Percentiles rank a stretch among this genome's conserved stretches.
Conservation (phyloP, 2,113 vertebrate species). For the Cheilinus undulatus region DNA sequence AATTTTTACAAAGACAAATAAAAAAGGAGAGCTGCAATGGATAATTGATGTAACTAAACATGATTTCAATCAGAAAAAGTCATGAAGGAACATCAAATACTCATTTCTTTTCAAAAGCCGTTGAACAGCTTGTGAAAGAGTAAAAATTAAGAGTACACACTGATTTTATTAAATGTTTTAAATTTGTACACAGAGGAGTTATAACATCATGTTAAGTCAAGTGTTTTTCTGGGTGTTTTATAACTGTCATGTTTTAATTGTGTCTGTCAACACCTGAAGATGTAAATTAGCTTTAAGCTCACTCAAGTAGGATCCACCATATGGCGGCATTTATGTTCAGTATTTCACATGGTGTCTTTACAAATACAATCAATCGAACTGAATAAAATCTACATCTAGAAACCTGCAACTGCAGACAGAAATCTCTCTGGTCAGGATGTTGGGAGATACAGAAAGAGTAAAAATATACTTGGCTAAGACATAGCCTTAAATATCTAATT, state of each 20-base stretch:
- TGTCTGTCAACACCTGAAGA: no score
- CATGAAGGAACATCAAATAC: neutral
- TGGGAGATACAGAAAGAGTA: neutral
- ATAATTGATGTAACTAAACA: neutral
- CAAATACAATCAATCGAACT: no score
- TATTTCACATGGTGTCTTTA: no score
- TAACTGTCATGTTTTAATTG: no score
- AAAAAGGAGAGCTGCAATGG: neutral
- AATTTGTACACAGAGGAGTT: neutral
- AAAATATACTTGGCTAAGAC: neutral
- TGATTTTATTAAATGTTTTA: conserved; percentile 2
- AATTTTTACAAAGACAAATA: neutral
- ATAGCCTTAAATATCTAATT: neutral
- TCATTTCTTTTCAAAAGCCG: neutral
- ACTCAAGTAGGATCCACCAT: no score
- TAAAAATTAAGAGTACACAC: no score
- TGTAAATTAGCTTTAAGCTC: no score
- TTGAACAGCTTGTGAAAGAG: neutral
- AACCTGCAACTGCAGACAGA: neutral
- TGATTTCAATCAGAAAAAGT: neutral
- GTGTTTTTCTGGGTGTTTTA: no score
- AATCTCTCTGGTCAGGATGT: neutral
- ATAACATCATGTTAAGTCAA: neutral
- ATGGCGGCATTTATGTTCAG: no score
- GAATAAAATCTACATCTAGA: neutral